A percentile compares a stretch with the other conserved stretches of the same genome.
Conservation (phyloP, 2,113 vertebrate species). For the Seriola dumerili region DNA sequence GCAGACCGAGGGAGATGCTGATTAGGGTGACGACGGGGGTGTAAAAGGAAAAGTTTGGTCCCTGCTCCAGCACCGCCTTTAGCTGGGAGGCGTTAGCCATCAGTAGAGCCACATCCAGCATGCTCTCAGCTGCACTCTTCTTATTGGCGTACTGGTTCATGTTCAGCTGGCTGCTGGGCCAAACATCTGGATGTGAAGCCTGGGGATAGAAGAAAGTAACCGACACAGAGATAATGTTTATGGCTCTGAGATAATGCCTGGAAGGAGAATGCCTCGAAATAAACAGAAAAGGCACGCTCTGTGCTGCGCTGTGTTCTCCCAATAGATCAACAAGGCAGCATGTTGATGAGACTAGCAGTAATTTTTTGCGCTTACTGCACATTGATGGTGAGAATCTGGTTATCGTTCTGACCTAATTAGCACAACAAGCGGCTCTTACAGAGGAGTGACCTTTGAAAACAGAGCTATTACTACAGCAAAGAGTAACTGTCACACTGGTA, state of each 20-base stretch:
- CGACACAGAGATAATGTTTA: constrained; percentile 48
- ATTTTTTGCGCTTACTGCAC: constrained; percentile 62
- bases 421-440: constrained; percentile 48
- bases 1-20: constrained; percentile 89
- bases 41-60: constrained; percentile 86
- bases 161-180: constrained; percentile 82
- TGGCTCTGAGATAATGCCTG: constrained; percentile 26
- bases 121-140: constrained; percentile 93
- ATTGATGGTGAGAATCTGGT: constrained; percentile 50
- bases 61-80: constrained; percentile 91
- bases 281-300: constrained; percentile 28
- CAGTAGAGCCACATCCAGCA: constrained; percentile 92
- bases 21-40: constrained; percentile 87
- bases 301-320: constrained; percentile 29
- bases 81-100: constrained; percentile 95
- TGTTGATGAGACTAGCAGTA: constrained; percentile 45
- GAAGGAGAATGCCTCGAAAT: constrained; percentile 36
- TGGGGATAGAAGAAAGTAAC: constrained; percentile 48
- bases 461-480: constrained; percentile 43
- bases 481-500: constrained; percentile 15
- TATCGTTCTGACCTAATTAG: constrained; percentile 63
- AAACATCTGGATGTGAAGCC: constrained; percentile 41
- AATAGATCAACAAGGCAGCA: constrained; percentile 18
- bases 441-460: constrained; percentile 59
- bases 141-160: constrained; percentile 93